Evolutionary conservation across 2,113 vertebrate genomes (phyloP).

Genomic region (Carassius carassius): DNA sequence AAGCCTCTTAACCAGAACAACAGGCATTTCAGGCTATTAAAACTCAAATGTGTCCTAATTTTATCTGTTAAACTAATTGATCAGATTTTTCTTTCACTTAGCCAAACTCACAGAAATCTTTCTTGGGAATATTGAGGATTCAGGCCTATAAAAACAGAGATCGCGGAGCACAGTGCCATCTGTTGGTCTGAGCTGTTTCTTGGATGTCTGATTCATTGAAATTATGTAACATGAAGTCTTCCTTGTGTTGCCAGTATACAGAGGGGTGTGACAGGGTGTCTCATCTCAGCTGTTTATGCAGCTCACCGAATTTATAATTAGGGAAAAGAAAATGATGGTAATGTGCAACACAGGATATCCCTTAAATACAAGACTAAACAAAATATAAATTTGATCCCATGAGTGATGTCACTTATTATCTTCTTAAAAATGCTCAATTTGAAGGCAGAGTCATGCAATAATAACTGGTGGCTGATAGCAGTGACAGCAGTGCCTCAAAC

Average conservation of each 20-base stretch:
- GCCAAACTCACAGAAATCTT: background rate
- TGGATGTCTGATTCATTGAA: slow-evolving; percentile 26
- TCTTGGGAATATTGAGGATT: background rate
- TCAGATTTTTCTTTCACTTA: too few species aligned
- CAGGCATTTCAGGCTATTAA: too few species aligned
- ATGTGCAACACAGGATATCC: background rate
- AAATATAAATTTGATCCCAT: background rate
- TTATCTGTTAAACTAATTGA: background rate
- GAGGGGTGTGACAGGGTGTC: slow-evolving; percentile 17
- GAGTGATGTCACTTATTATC: background rate
- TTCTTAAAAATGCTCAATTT: background rate
- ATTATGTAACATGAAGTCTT: slow-evolving; percentile 30
- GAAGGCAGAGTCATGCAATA: background rate
- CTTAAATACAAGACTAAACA: background rate
- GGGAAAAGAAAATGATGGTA: background rate
- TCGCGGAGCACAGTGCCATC: slow-evolving; percentile 34
- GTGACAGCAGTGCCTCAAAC: background rate
- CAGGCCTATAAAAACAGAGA: too few species aligned
- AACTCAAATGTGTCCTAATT: background rate
- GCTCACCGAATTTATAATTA: background rate
- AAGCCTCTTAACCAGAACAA: background rate
- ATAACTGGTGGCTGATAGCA: background rate
- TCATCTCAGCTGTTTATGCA: background rate
- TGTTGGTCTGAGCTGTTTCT: slow-evolving; percentile 27
- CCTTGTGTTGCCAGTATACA: background rate